Evolutionary conservation across 2,113 vertebrate species (phyloP).

Genomic region (Prolemur simus): DNA sequence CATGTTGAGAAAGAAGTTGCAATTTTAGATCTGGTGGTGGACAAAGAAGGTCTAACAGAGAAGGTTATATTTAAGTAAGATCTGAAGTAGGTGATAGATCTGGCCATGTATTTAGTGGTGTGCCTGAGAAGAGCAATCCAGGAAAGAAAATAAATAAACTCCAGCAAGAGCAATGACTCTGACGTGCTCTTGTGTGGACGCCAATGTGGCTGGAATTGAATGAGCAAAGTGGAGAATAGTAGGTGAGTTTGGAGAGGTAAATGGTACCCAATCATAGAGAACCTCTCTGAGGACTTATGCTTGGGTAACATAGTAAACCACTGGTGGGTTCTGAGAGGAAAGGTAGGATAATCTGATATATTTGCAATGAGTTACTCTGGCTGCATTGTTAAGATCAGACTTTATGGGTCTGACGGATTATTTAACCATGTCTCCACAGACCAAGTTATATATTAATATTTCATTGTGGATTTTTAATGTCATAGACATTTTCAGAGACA

Average conservation of each 20-base stretch:
- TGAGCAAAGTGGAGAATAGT: not conserved
- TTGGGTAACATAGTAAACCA: not conserved
- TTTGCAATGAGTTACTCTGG: not conserved
- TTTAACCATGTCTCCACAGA: not conserved
- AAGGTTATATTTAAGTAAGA: not conserved
- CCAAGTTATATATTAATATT: not conserved
- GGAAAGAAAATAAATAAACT: not conserved
- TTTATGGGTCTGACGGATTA: not conserved
- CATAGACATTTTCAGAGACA: not conserved
- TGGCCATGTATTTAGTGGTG: not conserved
- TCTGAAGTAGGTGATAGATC: not conserved
- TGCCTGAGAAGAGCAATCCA: not conserved
- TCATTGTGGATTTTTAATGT: not conserved
- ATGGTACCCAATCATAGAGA: fast-evolving
- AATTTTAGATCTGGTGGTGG: not conserved
- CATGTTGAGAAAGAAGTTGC: not conserved
- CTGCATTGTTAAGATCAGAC: not conserved
- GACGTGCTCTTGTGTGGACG: not conserved
- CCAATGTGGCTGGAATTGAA: not conserved
- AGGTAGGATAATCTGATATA: not conserved
- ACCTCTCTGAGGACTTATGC: not conserved
- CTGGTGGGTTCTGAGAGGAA: not conserved
- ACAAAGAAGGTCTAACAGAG: not conserved
- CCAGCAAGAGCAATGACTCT: not conserved
- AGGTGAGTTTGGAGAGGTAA: not conserved